Conservation (phyloP, 2,888 invertebrate species). For the Calameuta filiformis region DNA sequence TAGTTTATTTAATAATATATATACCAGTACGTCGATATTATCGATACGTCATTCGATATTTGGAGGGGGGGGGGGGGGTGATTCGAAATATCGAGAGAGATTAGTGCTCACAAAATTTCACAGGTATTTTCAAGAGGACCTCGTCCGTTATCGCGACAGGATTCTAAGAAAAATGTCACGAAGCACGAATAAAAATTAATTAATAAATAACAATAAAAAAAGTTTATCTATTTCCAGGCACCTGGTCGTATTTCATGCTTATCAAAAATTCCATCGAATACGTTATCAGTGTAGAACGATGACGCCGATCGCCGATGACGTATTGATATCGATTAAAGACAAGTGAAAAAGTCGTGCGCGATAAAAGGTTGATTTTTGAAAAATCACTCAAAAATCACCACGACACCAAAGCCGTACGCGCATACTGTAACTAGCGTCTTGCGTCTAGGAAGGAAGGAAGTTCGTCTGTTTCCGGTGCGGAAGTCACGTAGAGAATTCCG, state of each 20-base stretch:
- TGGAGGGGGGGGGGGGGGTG: too few species aligned
- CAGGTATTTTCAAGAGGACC: neutral
- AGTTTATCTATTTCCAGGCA: neutral
- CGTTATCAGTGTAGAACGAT: neutral
- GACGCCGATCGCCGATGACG: neutral
- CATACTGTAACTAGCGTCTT: neutral
- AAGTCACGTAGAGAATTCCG: neutral
- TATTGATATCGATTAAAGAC: neutral
- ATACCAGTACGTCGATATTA: too few species aligned
- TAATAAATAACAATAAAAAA: neutral
- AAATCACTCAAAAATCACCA: neutral
- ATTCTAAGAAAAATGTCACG: neutral
- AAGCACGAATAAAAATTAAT: neutral
- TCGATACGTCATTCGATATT: too few species aligned
- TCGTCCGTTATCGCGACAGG: neutral
- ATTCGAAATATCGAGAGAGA: too few species aligned
- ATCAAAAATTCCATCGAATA: neutral
- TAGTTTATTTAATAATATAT: too few species aligned
- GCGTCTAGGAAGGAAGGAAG: constrained; percentile 1
- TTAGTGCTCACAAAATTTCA: too few species aligned
- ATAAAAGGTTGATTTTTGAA: neutral
- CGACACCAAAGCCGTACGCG: neutral
- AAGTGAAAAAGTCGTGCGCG: too few species aligned
- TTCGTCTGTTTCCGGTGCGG: neutral
- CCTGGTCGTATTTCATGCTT: neutral